Percentiles rank a stretch among this genome's conserved stretches.
Conservation (phyloP, 2,113 vertebrate species). For the Microtus richardsoni region DNA sequence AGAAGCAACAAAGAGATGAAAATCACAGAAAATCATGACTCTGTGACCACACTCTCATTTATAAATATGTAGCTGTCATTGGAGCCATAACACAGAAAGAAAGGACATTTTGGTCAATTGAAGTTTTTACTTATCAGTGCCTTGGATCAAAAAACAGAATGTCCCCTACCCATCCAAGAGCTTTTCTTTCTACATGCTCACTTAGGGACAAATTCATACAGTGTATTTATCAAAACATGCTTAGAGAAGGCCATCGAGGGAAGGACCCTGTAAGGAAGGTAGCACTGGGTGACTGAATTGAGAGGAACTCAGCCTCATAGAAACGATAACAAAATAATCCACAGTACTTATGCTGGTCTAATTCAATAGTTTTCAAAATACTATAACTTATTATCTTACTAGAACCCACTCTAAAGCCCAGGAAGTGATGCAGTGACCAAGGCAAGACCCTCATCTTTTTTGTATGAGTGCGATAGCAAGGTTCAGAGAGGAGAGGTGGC, state of each 20-base stretch:
- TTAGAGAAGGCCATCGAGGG: not conserved
- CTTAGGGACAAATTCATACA: not conserved
- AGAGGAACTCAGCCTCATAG: not conserved
- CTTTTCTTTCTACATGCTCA: not conserved
- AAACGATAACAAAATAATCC: not conserved
- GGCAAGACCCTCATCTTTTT: not conserved
- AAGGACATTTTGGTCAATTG: not conserved
- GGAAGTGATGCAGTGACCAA: conserved; percentile 7
- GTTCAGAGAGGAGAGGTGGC: not conserved
- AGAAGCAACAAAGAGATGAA: not conserved
- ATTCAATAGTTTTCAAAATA: not conserved
- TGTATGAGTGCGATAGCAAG: not conserved
- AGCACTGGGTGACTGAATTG: not conserved
- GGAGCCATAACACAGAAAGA: not conserved
- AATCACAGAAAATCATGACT: not conserved
- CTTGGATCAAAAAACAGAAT: not conserved
- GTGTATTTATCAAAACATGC: not conserved
- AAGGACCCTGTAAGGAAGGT: not conserved
- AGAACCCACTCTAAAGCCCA: not conserved
- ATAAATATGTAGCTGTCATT: not conserved
- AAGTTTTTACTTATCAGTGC: not conserved
- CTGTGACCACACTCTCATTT: not conserved
- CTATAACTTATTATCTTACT: not conserved
- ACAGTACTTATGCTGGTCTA: not conserved
- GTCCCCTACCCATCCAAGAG: not conserved